Evolutionary conservation across 2,113 vertebrate genomes (phyloP), one percentile per base, ranked within the genome.

Genomic region (Uropsilus gracilis): DNA sequence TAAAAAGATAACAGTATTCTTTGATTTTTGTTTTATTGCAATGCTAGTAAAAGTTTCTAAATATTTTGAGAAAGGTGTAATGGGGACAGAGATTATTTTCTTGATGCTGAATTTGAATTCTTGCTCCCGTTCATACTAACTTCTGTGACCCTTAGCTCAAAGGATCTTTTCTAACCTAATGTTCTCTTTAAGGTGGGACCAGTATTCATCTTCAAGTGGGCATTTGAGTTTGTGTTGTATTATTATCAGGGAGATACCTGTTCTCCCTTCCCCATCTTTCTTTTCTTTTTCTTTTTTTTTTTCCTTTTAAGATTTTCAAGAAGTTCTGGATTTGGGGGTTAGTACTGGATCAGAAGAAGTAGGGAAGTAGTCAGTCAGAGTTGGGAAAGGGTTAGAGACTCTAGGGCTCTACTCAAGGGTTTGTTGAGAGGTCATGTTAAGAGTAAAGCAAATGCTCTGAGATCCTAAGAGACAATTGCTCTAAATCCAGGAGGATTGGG

Each of bases 1-100:
- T 63, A 55, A 57, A 28, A 28, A 84, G 42, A 8, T 55, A 20
- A 61, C 11, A 26, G 34, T 87, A 18, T 48, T 86, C 17, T 32
- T 84, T 84, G 94, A 71, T 72, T 89, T 89, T 53, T 76, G 20
- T 44, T 68, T 28, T 80, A 28, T 87, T 89, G 20, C 12, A 75
- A 0, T 61, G 71, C 24, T 7, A 42, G 26, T 42, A 73, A 37
- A 24, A 76, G 16, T 78, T 90, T 50, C 69, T 72, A 48, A 72
- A 50, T 75, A 37, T 61, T 86, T 53, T 71, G 48, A 37, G 46
- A 22, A 32, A 55, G 48, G 18, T 39, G 18, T 61, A 42, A 72
- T n/a, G 66, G 64, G 11, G 34, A 64, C 18, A 86, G 32, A 61
- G 61, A 7, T 39, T n/a, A 22, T 88, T 84, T 80, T 59, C 24